Evolutionary conservation across 1,140 invertebrate genomes (phyloP).

Genomic region (Temnothorax longispinosus): DNA sequence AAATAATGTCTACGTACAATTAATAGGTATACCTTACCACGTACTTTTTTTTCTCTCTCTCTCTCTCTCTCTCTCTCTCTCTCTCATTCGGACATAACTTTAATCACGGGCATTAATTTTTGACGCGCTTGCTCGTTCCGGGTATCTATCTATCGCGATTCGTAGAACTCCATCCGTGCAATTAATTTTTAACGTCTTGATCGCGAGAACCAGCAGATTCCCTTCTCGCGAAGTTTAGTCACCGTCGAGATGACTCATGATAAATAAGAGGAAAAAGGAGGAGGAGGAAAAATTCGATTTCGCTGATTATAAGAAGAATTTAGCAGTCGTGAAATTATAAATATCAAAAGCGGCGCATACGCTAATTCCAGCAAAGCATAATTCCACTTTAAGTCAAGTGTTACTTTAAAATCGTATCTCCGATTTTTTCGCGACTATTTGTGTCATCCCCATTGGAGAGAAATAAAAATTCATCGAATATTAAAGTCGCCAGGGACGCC

Average conservation of each 20-base stretch:
- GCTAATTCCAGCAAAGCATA: not conserved
- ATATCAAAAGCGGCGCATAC: not conserved
- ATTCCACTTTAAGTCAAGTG: conserved; percentile 21
- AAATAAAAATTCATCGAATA: conserved; percentile 54
- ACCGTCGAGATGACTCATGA: conserved; percentile 11
- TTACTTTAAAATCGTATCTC: conserved; percentile 20
- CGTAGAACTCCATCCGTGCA: not conserved
- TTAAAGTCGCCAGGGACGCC: conserved; percentile 43
- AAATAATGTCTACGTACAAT: not conserved
- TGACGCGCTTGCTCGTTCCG: conserved; percentile 12
- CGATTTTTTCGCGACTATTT: conserved; percentile 17
- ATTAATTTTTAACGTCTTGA: conserved; percentile 28
- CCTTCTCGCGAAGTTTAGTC: conserved; percentile 56
- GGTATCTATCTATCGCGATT: conserved; percentile 17
- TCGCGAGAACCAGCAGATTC: conserved; percentile 30
- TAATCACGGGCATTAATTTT: conserved; percentile 36
- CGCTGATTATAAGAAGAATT: conserved; percentile 1
- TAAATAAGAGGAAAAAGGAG: not conserved
- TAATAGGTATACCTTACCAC: conserved; percentile 9
- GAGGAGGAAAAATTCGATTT: not conserved
- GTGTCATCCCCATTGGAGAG: not conserved
- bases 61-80: not conserved
- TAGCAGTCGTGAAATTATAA: conserved; percentile 1
- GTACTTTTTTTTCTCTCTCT: not conserved
- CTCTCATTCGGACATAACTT: conserved; percentile 33